Evolutionary conservation across 2,888 invertebrate species (phyloP), one percentile per base, ranked within the genome.

Genomic region (Drosophila infuscata): DNA sequence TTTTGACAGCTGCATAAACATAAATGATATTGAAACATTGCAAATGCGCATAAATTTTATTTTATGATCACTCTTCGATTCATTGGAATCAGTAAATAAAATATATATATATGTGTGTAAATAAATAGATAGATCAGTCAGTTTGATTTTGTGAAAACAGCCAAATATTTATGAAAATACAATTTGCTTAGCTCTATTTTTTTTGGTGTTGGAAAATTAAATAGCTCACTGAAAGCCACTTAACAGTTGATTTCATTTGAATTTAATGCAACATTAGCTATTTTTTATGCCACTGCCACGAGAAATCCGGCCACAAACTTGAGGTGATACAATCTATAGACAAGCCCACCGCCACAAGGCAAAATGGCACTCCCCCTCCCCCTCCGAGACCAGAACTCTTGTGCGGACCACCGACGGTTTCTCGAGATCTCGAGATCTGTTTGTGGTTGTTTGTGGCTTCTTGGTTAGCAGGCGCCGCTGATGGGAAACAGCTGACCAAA

Each of bases 191-290:
- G 54, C 17, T 66, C 32, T 69, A 25, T 25, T 25, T 25, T 25
- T 25, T 25, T 25, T 69, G 56, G 76, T 81, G 78, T 74, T 81
- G 74, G 76, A 36, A 81, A 87, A 88, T 88, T 88, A 88, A 88
- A 88, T 88, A 88, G 87, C 87, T 88, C 82, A 88, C 73, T 88
- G 87, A 88, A 88, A 88, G 82, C 87, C 84, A 79, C 89, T 87
- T 79, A 84, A 79, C 87, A 88, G 87, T 87, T 84, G 87, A 88
- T 88, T 88, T 88, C 89, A 88, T 82, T 71, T 88, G 87, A 84
- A 84, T 88, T 88, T 88, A 84, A 88, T 88, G 87, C 87, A 87
- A 88, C 89, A 88, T 88, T 88, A 88, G 84, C 81, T 63, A 51
- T 75, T 79, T 78, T 82, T 84, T 83, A 80, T 88, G 73, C 83